Percentiles rank a stretch among this genome's conserved stretches.
phyloP scores from a whole-genome alignment of 1,140 invertebrate genomes.

The fruit fly (Drosophila melanogaster) region Release_6_plus_ISO1_MT NT_033777.3:12946501-12947000 shows the following conservation, averaged over 20 bases:
- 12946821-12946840: conserved; percentile 79
- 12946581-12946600: too few species aligned
- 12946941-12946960: conserved; percentile 74
- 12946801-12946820: conserved; percentile 53
- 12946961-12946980: conserved; percentile 82
- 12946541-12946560: too few species aligned
- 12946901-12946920: conserved; percentile 39
- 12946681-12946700: too few species aligned
- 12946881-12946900: conserved; percentile 21
- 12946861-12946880: conserved; percentile 7
- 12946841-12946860: conserved; percentile 64
- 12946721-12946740: too few species aligned
- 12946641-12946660: too few species aligned
- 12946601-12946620: too few species aligned
- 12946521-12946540: not conserved
- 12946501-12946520: not conserved
- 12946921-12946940: conserved; percentile 67
- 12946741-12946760: not conserved
- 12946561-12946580: too few species aligned
- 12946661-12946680: too few species aligned
- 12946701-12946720: not conserved
- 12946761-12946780: not conserved
- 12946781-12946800: not conserved
- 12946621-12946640: too few species aligned
- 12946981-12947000: conserved; percentile 84